These are phyloP conservation scores for Tachypleus tridentatus DNA, from an alignment of 1,140 invertebrate species.

Conservation along the genomic window DNA sequence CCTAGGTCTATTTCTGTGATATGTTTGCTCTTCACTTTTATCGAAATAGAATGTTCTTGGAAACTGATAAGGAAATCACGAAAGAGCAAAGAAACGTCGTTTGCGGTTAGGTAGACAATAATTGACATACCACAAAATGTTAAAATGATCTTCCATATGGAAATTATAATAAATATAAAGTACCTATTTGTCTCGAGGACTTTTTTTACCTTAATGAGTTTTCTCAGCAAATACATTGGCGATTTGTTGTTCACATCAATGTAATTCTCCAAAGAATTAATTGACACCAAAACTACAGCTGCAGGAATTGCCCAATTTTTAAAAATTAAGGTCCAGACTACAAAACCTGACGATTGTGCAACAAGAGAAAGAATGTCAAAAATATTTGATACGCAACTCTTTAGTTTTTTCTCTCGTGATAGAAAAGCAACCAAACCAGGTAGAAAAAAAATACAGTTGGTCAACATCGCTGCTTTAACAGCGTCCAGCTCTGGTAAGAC, in stretches of 20 bases:
- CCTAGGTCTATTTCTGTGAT: too few relatives aligned
- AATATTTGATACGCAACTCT: slow-evolving; percentile 35
- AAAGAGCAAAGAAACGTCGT: too few relatives aligned
- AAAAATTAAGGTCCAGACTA: slow-evolving; percentile 53
- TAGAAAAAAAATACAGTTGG: slow-evolving; percentile 80
- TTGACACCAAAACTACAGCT: slow-evolving; percentile 67
- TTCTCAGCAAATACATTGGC: slow-evolving; percentile 47
- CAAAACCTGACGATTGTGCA: slow-evolving; percentile 61
- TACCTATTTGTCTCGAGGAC: slow-evolving; percentile 64
- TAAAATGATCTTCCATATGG: slow-evolving; percentile 70
- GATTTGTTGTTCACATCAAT: slow-evolving; percentile 53
- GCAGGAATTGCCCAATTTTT: slow-evolving; percentile 64
- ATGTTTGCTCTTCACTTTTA: too few relatives aligned
- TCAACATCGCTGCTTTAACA: slow-evolving; percentile 82
- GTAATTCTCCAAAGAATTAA: slow-evolving; percentile 96
- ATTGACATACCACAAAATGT: slow-evolving; percentile 42
- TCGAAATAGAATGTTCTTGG: too few relatives aligned
- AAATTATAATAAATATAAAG: slow-evolving; percentile 79
- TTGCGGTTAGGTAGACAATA: slow-evolving; percentile 6
- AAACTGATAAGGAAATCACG: too few relatives aligned
- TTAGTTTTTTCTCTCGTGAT: slow-evolving; percentile 65
- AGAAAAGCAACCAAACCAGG: slow-evolving; percentile 61
- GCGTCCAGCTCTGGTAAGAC: slow-evolving; percentile 82
- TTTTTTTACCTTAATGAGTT: slow-evolving; percentile 62
- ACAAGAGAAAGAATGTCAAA: slow-evolving; percentile 26